Percentiles rank a stretch among this genome's conserved stretches.
Conservation (phyloP, 2,888 invertebrate genomes). For the Ophion slaviceki region DNA sequence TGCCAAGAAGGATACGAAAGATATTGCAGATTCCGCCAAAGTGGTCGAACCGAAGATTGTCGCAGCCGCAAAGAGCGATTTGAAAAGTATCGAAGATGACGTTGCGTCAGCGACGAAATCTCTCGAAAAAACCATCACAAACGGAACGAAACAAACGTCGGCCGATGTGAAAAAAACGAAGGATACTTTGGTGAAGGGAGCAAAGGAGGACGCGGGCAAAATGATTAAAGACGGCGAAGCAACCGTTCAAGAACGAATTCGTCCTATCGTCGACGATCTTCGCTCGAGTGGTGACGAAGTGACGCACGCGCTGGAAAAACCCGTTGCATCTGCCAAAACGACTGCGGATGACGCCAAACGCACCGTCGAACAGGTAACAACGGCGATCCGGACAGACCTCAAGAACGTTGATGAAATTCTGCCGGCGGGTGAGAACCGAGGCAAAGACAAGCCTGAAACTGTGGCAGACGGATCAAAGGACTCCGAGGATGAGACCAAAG, state of each 20-base stretch:
- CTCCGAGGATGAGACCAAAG: constrained; percentile 70
- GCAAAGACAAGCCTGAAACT: constrained; percentile 56
- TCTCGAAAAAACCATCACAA: constrained; percentile 65
- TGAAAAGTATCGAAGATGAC: constrained; percentile 63
- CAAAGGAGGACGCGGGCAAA: constrained; percentile 67
- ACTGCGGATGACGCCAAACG: constrained; percentile 63
- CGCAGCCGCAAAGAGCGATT: constrained; percentile 53
- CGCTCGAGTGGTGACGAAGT: constrained; percentile 39
- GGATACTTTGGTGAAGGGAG: constrained; percentile 60
- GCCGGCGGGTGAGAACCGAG: constrained; percentile 25
- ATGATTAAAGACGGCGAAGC: constrained; percentile 59
- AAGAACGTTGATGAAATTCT: constrained; percentile 44
- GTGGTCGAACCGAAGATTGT: constrained; percentile 64
- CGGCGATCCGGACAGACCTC: constrained; percentile 55
- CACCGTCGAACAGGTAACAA: constrained; percentile 36
- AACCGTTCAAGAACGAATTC: constrained; percentile 45
- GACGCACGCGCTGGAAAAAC: constrained; percentile 35
- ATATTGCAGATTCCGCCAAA: constrained; percentile 63
- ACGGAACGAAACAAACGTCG: constrained; percentile 50
- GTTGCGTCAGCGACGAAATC: constrained; percentile 62
- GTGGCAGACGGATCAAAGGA: constrained; percentile 50
- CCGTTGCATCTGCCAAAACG: constrained; percentile 29
- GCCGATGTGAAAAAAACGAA: constrained; percentile 60
- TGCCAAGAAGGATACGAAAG: constrained; percentile 61
- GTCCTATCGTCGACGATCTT: constrained; percentile 45